phyloP scores from a whole-genome alignment of 2,797 vertebrate genomes.

The Furcifer pardalis region DNA sequence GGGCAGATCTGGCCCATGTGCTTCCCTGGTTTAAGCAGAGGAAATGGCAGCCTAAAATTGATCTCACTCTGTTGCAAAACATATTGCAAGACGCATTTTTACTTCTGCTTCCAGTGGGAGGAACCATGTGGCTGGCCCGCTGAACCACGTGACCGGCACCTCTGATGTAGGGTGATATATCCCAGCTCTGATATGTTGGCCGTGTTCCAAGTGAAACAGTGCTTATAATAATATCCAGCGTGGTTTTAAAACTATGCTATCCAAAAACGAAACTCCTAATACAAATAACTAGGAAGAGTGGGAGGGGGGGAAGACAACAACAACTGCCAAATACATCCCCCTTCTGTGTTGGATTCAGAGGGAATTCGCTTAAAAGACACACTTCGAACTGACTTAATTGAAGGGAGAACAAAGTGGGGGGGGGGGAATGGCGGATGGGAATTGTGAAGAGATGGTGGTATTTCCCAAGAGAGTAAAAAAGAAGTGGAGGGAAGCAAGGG shows the following conservation, averaged over 20 bases:
- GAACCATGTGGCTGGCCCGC: too few species aligned
- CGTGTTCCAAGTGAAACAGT: conserved; percentile 35
- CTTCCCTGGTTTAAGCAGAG: too few species aligned
- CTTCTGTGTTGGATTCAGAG: conserved; percentile 46
- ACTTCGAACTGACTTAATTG: conserved; percentile 54
- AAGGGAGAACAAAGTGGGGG: conserved; percentile 45
- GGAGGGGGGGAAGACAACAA: too few species aligned
- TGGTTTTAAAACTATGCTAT: conserved; percentile 46
- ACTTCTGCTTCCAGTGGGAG: too few species aligned
- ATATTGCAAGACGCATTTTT: too few species aligned
- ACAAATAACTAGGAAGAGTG: conserved; percentile 49
- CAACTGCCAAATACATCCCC: conserved; percentile 48
- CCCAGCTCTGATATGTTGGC: not conserved
- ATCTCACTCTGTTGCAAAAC: too few species aligned
- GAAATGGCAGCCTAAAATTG: too few species aligned
- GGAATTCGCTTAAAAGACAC: conserved; percentile 47
- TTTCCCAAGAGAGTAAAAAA: not conserved
- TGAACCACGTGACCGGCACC: too few species aligned
- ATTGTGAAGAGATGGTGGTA: conserved; percentile 32
- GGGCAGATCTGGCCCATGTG: too few species aligned
- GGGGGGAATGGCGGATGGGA: conserved; percentile 6
- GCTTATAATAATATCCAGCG: not conserved
- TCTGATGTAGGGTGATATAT: not conserved
- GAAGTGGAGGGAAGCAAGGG: conserved; percentile 26
- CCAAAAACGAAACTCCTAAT: conserved; percentile 17